Base-by-base conservation (phyloP, 2,888 invertebrate genomes). In the Lasioglossum marginatum region DNA sequence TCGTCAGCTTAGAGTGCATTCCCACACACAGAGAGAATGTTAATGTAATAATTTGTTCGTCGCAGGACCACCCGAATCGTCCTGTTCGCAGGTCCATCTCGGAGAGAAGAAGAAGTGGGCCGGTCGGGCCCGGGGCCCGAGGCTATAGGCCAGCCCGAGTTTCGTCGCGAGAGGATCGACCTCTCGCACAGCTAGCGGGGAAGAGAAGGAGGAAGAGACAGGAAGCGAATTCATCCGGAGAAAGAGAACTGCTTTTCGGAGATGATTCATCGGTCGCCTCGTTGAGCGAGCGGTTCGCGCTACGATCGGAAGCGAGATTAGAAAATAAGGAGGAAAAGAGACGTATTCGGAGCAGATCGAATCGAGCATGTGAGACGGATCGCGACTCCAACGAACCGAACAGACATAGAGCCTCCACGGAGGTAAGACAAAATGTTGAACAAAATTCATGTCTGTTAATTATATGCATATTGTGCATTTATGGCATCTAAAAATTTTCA, bases 121-220 rank as follows among this genome's bases (percentile, higher is more conserved):
- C 91, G 88, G 71, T 79, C 75, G 43, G 85, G 77, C 89, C 87
- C 48, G 81, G 43, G 85, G 77, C 89, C 87, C 48, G 83, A 77
- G 91, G 92, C 92, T 88, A 73, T 88, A 92, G 91, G 91, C 86
- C 90, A 88, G 73, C 57, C 71, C 68, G 89, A 75, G 79, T 88
- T 85, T 86, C 83, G 83, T 77, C 16, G 68, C 40, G 71, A 60
- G 31, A 19, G 45, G 77, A 72, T 16, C 40, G 45, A 76, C 45
- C 78, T 63, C 60, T 60, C 5, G 27, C 4, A 14, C 14, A 60
- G 12, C 4, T 27, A 4, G 12, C 12, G 57, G 23, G 57, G n/a
- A 57, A 57, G n/a, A 57, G 75, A 27, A n/a, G 45, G 45, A 52
- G 77, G 83, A 68, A 75, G 52, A 77, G 76, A 76, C 45, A 78